Conservation (phyloP, 2,797 vertebrate genomes). For the Bradypodion pumilum region DNA sequence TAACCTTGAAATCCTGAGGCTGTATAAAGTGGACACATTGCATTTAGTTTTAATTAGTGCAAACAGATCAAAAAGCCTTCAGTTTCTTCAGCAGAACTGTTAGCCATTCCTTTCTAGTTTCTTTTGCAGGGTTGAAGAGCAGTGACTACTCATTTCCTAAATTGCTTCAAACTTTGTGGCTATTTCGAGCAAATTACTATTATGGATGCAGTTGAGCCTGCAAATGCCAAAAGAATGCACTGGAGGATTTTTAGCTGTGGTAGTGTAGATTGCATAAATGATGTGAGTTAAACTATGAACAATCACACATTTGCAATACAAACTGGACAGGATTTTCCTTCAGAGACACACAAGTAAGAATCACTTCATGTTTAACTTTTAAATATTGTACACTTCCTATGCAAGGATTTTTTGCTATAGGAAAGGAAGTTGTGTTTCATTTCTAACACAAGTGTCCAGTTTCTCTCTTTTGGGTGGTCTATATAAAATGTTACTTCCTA, state of each 20-base stretch:
- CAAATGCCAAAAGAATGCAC: not conserved
- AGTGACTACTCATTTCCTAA: too few relatives aligned
- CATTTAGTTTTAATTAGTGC: too few relatives aligned
- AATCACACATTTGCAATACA: not conserved
- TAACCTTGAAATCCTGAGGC: too few relatives aligned
- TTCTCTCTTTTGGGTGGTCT: constrained; percentile 71
- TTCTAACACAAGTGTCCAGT: constrained; percentile 44
- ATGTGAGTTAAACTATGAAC: not conserved
- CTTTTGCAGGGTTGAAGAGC: too few relatives aligned
- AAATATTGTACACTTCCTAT: not conserved
- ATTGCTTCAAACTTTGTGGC: too few relatives aligned
- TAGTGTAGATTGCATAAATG: not conserved
- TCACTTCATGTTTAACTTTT: not conserved
- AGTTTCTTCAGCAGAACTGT: too few relatives aligned
- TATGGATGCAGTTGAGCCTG: not conserved
- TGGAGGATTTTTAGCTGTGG: not conserved
- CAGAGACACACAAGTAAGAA: not conserved
- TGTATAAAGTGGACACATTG: too few relatives aligned
- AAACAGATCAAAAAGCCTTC: too few relatives aligned
- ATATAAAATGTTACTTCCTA: constrained; percentile 68
- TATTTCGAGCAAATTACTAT: too few relatives aligned
- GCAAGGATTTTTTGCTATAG: not conserved
- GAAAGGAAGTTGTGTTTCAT: not conserved
- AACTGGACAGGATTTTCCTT: not conserved
- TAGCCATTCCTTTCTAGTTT: too few relatives aligned